Evolutionary conservation across 2,113 vertebrate species (phyloP), one percentile per base, ranked within the genome.

Genomic region (Albula goreensis): DNA sequence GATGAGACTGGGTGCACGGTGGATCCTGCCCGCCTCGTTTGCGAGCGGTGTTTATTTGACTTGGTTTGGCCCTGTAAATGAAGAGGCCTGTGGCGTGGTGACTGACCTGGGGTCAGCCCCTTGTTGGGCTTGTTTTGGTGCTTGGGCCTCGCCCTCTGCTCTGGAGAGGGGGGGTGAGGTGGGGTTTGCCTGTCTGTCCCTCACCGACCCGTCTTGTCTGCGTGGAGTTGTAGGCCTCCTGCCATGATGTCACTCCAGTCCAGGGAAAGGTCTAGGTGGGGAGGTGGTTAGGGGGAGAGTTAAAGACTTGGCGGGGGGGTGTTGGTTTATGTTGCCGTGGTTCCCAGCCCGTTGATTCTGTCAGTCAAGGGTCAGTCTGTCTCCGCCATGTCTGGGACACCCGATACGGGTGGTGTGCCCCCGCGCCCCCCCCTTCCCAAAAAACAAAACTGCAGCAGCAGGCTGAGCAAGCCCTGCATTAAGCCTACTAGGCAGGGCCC

Each of bases 381-480:
- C 95, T 95, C 95, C 94, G 91, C 94, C 92, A 91, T 93, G 94
- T 95, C 95, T 95, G 93, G 93, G 95, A 95, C 94, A 95, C 95
- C 93, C 92, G 93, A 96, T 95, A 94, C 94, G 93, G 92, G 93
- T 91, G 90, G 93, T 93, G 92, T 90, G 88, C 93, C 88, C 89
- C 90, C 88, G 19, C 70, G 0, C 31, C 31, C 31, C 31, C 31
- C 31, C 31, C 31, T 41, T 41, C 31, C 31, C 31, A 51, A 85
- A 48, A 85, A 95, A 92, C 79, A 41, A 81, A 95, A 91, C 89
- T 89, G 90, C 93, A 93, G 92, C 95, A 94, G 92, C 92, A 88
- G 94, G 94, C 92, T 90, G 92, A 92, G 91, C 94, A 94, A 94
- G 92, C 91, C 93, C 92, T 89, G 94, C 89, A 95, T 93, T 95